Conservation (phyloP, 2,888 invertebrate species). For the Chrysolina haemoptera region DNA sequence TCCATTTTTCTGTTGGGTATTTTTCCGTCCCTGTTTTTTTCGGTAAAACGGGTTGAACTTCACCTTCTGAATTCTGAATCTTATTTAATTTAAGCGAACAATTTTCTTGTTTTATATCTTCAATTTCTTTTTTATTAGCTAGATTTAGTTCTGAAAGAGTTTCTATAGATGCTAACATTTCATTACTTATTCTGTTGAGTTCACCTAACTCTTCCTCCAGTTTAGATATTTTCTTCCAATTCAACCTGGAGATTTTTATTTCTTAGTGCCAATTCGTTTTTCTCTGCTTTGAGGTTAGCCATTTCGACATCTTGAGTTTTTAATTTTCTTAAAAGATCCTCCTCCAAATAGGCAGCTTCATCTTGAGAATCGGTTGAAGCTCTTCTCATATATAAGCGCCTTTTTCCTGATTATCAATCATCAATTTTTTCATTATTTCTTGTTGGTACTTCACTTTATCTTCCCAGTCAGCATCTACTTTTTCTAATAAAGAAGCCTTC, state of each 20-base stretch:
- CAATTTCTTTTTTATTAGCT: not conserved
- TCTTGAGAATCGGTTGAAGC: conserved; percentile 23
- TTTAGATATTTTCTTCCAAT: conserved; percentile 1
- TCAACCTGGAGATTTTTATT: not conserved
- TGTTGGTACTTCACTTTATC: conserved; percentile 22
- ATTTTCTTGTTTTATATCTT: not conserved
- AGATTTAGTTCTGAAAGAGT: not conserved
- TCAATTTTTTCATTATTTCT: conserved; percentile 20
- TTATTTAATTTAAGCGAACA: not conserved
- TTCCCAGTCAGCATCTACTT: conserved; percentile 22
- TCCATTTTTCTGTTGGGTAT: not conserved
- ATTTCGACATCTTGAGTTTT: not conserved
- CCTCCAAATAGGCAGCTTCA: conserved; percentile 20
- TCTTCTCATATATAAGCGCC: conserved; percentile 20
- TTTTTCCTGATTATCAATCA: conserved; percentile 22
- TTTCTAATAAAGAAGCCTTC: conserved; percentile 26
- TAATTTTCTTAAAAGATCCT: conserved; percentile 16
- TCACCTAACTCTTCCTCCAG: not conserved
- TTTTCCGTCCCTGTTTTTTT: not conserved
- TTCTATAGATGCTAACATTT: conserved; percentile 4
- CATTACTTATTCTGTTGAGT: not conserved
- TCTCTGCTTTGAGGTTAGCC: not conserved
- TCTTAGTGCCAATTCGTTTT: not conserved
- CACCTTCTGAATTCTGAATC: not conserved
- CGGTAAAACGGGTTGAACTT: not conserved